Conservation (phyloP, 2,888 invertebrate genomes). For the Clanis bilineata region DNA sequence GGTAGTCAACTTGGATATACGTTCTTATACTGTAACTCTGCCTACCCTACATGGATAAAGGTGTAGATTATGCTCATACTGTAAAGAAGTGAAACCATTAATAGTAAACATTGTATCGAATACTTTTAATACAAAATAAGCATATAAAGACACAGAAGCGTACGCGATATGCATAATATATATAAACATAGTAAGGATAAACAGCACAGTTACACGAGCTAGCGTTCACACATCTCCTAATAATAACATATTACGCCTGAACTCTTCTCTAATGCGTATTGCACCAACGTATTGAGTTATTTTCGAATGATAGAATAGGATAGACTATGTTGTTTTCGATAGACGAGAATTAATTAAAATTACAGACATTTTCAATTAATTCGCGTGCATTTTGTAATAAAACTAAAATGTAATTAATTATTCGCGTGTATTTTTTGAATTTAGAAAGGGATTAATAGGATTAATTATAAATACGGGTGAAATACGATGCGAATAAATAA, state of each 20-base stretch:
- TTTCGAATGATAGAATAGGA: conserved; percentile 5
- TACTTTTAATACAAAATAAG: not conserved
- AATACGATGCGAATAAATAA: not conserved
- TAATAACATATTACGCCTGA: conserved; percentile 14
- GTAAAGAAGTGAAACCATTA: too few species aligned
- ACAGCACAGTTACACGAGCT: conserved; percentile 8
- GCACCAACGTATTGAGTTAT: conserved; percentile 13
- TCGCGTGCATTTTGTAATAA: not conserved
- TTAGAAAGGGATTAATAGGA: not conserved
- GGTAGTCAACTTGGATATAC: too few species aligned
- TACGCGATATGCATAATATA: not conserved
- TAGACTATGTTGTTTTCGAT: not conserved
- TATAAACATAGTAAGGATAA: conserved; percentile 9
- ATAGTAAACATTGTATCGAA: not conserved
- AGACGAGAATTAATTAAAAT: not conserved
- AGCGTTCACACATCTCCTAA: conserved; percentile 14
- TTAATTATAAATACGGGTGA: not conserved
- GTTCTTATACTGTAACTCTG: too few species aligned
- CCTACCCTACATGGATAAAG: too few species aligned
- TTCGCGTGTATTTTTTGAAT: not conserved
- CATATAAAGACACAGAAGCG: not conserved
- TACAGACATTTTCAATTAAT: not conserved
- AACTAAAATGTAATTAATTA: not conserved
- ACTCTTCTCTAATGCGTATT: conserved; percentile 12
- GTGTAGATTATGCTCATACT: too few species aligned